phyloP scores from a whole-genome alignment of 2,113 vertebrate genomes.

The Psilopogon haemacephalus region DNA sequence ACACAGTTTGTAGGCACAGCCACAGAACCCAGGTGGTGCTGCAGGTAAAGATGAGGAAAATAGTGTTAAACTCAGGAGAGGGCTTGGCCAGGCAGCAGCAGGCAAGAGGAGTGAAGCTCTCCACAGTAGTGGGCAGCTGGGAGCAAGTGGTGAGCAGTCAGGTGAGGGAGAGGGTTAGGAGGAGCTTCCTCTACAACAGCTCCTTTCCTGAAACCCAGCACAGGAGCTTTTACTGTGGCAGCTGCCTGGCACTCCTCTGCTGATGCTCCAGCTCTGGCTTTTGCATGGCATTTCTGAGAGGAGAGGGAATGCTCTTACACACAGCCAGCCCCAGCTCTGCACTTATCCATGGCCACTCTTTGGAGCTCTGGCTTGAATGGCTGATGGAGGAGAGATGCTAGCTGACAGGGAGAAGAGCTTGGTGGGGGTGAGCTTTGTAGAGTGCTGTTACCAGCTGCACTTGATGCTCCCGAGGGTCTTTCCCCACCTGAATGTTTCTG shows the following conservation, averaged over 20 bases:
- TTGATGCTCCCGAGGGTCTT: no score
- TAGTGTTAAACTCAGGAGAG: not conserved
- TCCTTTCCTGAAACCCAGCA: not conserved
- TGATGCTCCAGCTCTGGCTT: not conserved
- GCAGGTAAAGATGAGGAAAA: not conserved
- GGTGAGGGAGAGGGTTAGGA: not conserved
- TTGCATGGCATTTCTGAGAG: not conserved
- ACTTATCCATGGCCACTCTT: not conserved
- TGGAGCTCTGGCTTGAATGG: not conserved
- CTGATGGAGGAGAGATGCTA: not conserved
- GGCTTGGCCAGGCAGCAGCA: not conserved
- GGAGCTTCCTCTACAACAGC: not conserved
- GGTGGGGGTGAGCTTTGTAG: not conserved
- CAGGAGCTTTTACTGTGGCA: not conserved
- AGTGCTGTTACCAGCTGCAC: no score
- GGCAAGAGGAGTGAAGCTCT: not conserved
- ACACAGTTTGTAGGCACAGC: not conserved
- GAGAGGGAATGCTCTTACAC: not conserved
- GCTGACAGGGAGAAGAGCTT: not conserved
- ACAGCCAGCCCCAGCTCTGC: not conserved
- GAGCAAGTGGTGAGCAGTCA: not conserved
- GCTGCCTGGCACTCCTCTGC: not conserved
- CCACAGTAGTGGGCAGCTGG: not conserved
- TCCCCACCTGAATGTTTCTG: no score
- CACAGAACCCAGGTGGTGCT: conserved; percentile 15